Conservation (phyloP, 2,888 invertebrate genomes). For the Homarus gammarus region DNA sequence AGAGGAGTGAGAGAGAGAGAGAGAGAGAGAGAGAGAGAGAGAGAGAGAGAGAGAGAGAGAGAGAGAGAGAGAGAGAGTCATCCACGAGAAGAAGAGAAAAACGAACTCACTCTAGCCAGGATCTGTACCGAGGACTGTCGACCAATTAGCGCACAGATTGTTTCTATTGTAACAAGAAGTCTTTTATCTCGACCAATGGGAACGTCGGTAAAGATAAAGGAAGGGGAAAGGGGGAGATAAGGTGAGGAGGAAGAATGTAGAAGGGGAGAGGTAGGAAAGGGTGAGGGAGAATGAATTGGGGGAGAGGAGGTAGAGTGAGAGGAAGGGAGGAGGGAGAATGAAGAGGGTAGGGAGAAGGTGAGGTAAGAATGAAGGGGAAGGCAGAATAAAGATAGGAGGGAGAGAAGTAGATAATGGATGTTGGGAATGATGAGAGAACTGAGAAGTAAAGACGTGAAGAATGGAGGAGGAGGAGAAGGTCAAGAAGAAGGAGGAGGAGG, state of each 20-base stretch:
- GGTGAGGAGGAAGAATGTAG: too few species aligned
- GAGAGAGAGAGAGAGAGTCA: neutral
- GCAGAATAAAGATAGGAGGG: neutral
- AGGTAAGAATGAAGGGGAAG: neutral
- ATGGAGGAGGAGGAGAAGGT: neutral
- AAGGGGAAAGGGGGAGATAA: too few species aligned
- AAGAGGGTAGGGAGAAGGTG: neutral
- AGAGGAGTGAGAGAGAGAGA: too few species aligned
- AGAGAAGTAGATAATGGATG: neutral
- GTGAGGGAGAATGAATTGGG: neutral
- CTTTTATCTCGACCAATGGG: too few species aligned
- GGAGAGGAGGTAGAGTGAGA: neutral
- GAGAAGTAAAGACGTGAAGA: neutral
- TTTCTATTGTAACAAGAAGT: neutral
- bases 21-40: too few species aligned
- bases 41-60: neutral
- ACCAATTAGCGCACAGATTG: neutral
- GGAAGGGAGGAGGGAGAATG: neutral
- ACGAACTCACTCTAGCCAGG: too few species aligned
- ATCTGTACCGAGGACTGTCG: too few species aligned
- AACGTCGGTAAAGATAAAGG: neutral
- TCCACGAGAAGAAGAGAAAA: neutral
- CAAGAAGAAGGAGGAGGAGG: neutral
- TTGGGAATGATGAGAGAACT: neutral
- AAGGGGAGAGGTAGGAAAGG: too few species aligned